Base-by-base conservation (phyloP, 2,888 invertebrate genomes). In the Poecilobothrus nobilitatus region DNA sequence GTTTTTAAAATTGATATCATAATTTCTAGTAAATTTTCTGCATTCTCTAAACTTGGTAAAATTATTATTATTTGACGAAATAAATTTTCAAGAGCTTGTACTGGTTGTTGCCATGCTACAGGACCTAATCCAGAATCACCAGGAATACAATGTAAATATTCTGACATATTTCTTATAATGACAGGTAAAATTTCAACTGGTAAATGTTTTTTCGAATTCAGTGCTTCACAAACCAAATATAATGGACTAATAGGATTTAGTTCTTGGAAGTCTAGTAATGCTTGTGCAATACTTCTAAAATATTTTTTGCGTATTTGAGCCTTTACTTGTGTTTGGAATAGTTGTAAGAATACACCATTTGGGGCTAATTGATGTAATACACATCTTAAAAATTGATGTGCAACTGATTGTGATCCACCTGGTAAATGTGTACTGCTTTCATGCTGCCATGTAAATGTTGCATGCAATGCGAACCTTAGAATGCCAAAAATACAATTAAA, bases 341-440 rank as follows among this genome's bases (percentile, higher is more conserved):
- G 89, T 84, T 98, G 97, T 73, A 94, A 86, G 81, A 98, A 98
- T 71, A 99, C 92, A 73, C 97, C 96, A 81, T 98, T 96, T 0
- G 97, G 96, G 0, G 97, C 95, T 68, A 99, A 84, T 82, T 98
- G 97, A 79, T 99, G 98, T 68, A 99, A 85, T 71, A 95, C 92
- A 79, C 97, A 98, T 74, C 99, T 88, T 71, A 99, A 85, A 84
- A 98, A 97, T 83, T 99, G 99, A 79, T 96, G 91, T 27, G 97
- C 97, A 37, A 98, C 96, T 78, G 95, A 95, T 72, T 94, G 90
- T 5, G 94, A 94, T 78, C 96, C 95, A 71, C 97, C 97, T 0
- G 98, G 96, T 73, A 97, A 85, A 72, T 97, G 93, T 63, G 94
- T 87, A 76, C 89, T 90, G 72, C 89, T 91, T 79, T 94, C 94